Percentiles rank a stretch among this genome's conserved stretches.
Conservation (phyloP, 2,888 invertebrate genomes). For the Taphrorychus bicolor region DNA sequence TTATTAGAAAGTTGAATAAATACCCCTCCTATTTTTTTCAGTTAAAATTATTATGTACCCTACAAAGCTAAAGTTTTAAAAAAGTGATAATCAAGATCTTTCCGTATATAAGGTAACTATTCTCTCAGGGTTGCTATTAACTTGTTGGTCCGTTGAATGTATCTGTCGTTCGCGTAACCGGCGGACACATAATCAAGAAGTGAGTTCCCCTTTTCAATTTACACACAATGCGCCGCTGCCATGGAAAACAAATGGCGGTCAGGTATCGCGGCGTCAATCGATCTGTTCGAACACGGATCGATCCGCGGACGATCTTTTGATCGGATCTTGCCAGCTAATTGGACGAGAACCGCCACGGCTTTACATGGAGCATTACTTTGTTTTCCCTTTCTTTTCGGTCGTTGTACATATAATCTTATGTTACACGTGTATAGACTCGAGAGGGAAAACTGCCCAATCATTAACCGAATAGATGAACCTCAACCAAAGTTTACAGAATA, state of each 20-base stretch:
- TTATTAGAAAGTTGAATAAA: too few species aligned
- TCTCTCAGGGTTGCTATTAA: constrained; percentile 6
- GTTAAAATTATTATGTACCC: too few species aligned
- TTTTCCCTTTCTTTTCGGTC: background rate
- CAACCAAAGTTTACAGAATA: too few species aligned
- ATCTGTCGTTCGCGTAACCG: constrained; percentile 13
- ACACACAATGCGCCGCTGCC: constrained; percentile 33
- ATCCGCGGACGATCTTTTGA: constrained; percentile 30
- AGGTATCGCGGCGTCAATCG: constrained; percentile 37
- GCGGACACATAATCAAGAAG: constrained; percentile 14
- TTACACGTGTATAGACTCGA: background rate
- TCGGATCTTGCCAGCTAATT: constrained; percentile 31
- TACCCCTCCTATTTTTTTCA: too few species aligned
- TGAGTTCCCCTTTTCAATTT: constrained; percentile 21
- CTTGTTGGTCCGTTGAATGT: constrained; percentile 8
- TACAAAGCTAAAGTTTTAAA: too few species aligned
- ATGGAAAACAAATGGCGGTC: constrained; percentile 31
- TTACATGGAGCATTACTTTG: constrained; percentile 13
- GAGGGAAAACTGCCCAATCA: constrained; percentile 12
- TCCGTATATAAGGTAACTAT: too few species aligned
- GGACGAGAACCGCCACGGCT: constrained; percentile 28
- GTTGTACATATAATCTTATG: background rate
- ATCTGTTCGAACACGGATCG: constrained; percentile 39
- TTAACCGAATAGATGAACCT: constrained; percentile 12
- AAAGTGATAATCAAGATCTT: too few species aligned